Evolutionary conservation across 2,797 vertebrate species (phyloP).

Genomic region (Rhabdophis nuchalis): DNA sequence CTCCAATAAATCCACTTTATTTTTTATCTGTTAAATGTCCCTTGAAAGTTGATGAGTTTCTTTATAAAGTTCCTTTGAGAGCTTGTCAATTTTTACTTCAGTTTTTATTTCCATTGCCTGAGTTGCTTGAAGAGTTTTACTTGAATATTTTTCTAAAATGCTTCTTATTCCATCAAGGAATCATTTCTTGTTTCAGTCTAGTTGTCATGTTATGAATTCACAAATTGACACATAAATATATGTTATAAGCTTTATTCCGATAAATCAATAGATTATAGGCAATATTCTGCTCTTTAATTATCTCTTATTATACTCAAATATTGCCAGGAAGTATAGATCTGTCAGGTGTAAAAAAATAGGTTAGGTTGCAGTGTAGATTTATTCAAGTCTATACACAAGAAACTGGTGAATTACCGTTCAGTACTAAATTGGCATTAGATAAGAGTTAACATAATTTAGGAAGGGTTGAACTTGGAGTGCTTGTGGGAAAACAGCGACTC

Average conservation of each 20-base stretch:
- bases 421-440: background rate
- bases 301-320: background rate
- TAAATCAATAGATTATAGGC: background rate
- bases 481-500: background rate
- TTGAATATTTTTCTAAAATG: background rate
- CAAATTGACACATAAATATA: background rate
- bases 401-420: background rate
- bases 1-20: background rate
- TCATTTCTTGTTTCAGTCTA: background rate
- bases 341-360: background rate
- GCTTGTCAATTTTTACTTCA: background rate
- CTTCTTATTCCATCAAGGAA: background rate
- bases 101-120: background rate
- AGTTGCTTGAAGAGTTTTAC: background rate
- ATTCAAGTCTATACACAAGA: background rate
- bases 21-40: background rate
- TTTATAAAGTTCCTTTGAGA: background rate
- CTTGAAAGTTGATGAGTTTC: background rate
- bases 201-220: background rate
- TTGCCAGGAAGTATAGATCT: background rate
- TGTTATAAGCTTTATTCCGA: background rate
- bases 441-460: background rate
- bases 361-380: background rate
- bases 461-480: background rate
- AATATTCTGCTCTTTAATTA: background rate